phyloP scores from a whole-genome alignment of 2,888 invertebrate genomes.

The Limnephilus auricula region DNA sequence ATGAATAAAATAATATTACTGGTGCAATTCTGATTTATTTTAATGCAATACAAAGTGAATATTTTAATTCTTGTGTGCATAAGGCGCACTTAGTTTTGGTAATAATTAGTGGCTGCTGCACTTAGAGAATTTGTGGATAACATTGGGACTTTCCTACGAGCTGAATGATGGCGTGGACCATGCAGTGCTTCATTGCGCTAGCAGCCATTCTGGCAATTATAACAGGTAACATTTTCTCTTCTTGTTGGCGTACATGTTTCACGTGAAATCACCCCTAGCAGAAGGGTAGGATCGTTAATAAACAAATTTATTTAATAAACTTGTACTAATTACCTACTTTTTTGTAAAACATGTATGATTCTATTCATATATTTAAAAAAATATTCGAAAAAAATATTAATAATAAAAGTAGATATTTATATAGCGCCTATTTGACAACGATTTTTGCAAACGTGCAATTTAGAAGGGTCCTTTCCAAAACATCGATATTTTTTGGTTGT shows the following conservation, averaged over 20 bases:
- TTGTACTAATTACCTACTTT: neutral
- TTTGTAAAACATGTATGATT: neutral
- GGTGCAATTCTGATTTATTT: constrained; percentile 30
- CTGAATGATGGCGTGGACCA: constrained; percentile 55
- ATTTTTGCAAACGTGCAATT: neutral
- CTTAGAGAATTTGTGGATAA: constrained; percentile 8
- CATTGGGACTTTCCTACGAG: constrained; percentile 38
- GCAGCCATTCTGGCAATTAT: constrained; percentile 49
- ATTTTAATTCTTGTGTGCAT: constrained; percentile 8
- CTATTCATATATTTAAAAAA: neutral
- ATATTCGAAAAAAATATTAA: neutral
- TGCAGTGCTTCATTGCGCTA: constrained; percentile 55
- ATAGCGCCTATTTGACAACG: too few relatives aligned
- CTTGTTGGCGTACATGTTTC: neutral
- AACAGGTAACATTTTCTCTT: constrained; percentile 53
- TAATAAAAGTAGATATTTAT: too few relatives aligned
- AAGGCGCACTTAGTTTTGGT: constrained; percentile 33
- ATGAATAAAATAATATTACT: constrained; percentile 7
- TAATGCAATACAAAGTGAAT: constrained; percentile 34
- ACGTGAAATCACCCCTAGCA: neutral
- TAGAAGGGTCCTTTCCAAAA: neutral
- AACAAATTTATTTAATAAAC: neutral
- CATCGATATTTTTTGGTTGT: neutral
- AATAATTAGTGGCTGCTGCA: neutral
- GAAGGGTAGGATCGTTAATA: neutral